phyloP scores from a whole-genome alignment of 2,888 invertebrate species.

The Mythimna ferrago region DNA sequence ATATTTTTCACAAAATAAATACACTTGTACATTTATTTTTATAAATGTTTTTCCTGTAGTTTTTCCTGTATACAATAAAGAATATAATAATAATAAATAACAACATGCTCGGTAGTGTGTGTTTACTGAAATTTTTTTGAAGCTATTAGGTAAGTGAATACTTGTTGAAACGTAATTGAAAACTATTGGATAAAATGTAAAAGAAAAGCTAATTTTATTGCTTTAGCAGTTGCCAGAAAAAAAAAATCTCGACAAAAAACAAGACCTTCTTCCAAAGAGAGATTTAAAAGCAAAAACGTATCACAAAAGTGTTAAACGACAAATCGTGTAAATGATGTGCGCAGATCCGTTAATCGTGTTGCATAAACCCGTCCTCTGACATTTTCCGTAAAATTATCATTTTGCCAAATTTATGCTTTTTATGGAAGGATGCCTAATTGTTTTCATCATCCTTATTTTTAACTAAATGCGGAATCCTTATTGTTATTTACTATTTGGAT shows the following conservation, averaged over 20 bases:
- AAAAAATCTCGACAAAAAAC: neutral
- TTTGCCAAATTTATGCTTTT: constrained; percentile 13
- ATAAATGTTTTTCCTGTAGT: no score
- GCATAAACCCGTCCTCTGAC: constrained; percentile 49
- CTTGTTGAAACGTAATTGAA: neutral
- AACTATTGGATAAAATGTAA: neutral
- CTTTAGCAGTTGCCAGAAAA: no score
- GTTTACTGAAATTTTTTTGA: neutral
- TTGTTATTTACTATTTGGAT: neutral
- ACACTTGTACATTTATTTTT: neutral
- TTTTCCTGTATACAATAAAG: no score
- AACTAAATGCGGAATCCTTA: constrained; percentile 4
- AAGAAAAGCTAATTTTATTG: neutral
- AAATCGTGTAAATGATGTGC: constrained; percentile 62
- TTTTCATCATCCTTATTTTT: constrained; percentile 12
- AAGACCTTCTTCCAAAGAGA: constrained; percentile 11
- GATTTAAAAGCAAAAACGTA: constrained; percentile 44
- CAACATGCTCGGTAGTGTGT: neutral
- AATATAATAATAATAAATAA: neutral
- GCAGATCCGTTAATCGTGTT: constrained; percentile 59
- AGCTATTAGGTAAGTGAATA: neutral
- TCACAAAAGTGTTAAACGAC: constrained; percentile 67
- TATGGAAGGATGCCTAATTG: constrained; percentile 23
- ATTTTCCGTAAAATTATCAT: constrained; percentile 50
- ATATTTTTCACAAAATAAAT: neutral